Percentiles rank a stretch among this genome's conserved stretches.
phyloP scores from a whole-genome alignment of 2,888 invertebrate genomes.

The Smittia sp. region DNA sequence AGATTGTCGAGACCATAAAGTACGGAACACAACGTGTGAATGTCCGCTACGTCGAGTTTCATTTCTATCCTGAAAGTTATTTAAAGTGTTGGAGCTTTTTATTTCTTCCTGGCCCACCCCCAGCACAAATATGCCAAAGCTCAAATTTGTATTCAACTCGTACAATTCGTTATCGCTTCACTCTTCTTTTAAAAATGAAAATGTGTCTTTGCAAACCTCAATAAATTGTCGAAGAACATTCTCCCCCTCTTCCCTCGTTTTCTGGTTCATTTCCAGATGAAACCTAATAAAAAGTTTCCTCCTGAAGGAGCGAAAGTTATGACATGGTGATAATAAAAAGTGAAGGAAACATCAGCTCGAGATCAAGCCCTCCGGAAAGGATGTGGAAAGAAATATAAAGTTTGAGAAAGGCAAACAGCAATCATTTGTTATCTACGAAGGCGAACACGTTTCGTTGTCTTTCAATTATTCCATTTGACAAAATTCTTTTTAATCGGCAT shows the following conservation, averaged over 20 bases:
- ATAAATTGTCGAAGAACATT: constrained; percentile 23
- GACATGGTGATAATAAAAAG: not conserved
- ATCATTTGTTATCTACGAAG: constrained; percentile 24
- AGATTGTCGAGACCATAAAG: too few species aligned
- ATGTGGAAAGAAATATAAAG: constrained; percentile 15
- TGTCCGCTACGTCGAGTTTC: too few species aligned
- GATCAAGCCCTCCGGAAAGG: not conserved
- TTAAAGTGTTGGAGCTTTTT: too few species aligned
- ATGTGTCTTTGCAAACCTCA: constrained; percentile 32
- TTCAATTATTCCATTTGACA: constrained; percentile 37
- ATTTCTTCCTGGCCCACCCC: too few species aligned
- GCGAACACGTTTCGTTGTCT: constrained; percentile 30
- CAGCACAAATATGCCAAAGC: not conserved
- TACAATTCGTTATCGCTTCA: constrained; percentile 27
- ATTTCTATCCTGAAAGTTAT: too few species aligned
- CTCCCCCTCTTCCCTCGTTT: not conserved
- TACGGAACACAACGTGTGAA: too few species aligned
- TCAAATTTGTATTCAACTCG: constrained; percentile 31
- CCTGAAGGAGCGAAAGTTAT: not conserved
- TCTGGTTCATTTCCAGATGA: not conserved
- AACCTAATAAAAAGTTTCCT: not conserved
- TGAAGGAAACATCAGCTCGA: not conserved
- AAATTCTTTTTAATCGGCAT: not conserved
- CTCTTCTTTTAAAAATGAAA: constrained; percentile 19
- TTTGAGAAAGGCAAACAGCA: constrained; percentile 32